Evolutionary conservation across 92 coral and sea anemone species (phyloP).

Genomic region (Porites lobata): DNA sequence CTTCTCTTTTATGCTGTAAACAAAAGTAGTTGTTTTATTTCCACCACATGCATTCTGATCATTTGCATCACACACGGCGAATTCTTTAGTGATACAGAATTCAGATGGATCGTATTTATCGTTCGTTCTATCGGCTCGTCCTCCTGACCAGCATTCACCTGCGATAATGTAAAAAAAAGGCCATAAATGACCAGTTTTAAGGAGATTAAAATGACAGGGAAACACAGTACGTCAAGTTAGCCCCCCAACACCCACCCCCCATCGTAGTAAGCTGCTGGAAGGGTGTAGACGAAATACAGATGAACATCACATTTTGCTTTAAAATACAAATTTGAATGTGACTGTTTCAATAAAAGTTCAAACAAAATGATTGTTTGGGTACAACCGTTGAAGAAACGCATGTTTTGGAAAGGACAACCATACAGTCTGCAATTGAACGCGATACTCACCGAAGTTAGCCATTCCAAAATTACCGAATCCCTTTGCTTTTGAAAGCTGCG

Average conservation of each 20-base stretch:
- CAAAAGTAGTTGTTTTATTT: constrained; percentile 52
- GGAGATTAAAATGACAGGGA: neutral
- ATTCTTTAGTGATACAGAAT: constrained; percentile 46
- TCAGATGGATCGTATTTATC: constrained; percentile 32
- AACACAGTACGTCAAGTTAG: no score
- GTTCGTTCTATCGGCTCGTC: constrained; percentile 24
- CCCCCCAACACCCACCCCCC: no score
- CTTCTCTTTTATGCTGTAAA: constrained; percentile 38
- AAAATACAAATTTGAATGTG: no score
- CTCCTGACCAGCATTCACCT: constrained; percentile 80
- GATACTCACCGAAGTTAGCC: constrained; percentile 48
- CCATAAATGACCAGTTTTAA: neutral
- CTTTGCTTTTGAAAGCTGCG: constrained; percentile 35
- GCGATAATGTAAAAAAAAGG: neutral
- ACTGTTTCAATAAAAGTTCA: no score
- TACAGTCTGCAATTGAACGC: neutral
- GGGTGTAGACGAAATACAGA: no score
- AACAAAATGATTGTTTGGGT: no score
- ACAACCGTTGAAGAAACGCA: no score
- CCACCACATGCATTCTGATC: constrained; percentile 48
- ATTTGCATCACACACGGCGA: constrained; percentile 35
- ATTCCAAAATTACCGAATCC: constrained; percentile 45
- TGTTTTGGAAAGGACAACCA: no score
- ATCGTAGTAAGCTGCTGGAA: no score
- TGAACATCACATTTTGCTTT: no score